These are phyloP conservation scores for Zoanthus gigantus DNA, from an alignment of 92 coral and sea anemone species.

Conservation along the genomic window DNA sequence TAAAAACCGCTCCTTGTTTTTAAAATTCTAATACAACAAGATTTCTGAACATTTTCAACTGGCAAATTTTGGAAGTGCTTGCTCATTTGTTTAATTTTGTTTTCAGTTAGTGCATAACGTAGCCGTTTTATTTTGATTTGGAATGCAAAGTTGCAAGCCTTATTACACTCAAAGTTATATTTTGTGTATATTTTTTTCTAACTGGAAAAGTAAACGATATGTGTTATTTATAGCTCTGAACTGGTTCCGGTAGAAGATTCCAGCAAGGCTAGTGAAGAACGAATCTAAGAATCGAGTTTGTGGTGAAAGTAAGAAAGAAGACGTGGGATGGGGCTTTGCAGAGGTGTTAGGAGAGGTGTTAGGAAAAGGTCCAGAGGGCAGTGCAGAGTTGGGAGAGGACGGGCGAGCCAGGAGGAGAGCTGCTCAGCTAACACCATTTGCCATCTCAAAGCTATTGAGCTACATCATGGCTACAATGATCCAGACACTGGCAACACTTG, in stretches of 20 bases:
- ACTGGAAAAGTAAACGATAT: not conserved
- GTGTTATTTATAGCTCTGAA: not conserved
- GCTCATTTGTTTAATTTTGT: not conserved
- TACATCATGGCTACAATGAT: constrained; percentile 14
- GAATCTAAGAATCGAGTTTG: not conserved
- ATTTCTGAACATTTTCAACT: not conserved
- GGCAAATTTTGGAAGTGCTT: not conserved
- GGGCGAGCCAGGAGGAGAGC: not conserved
- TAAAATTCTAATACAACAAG: not conserved
- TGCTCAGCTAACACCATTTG: constrained; percentile 2
- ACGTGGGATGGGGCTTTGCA: not conserved
- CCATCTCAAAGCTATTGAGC: not conserved
- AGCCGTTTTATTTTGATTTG: not conserved
- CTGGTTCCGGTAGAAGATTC: not conserved
- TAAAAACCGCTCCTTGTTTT: not conserved
- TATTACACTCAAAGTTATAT: not conserved
- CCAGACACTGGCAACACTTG: constrained; percentile 11
- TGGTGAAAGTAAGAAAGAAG: not conserved
- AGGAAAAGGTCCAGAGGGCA: constrained; percentile 17
- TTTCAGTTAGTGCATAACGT: not conserved
- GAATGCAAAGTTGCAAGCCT: not conserved
- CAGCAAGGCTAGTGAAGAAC: constrained; percentile 1
- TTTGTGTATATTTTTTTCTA: not conserved
- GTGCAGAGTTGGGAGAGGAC: constrained; percentile 7
- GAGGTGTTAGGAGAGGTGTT: constrained; percentile 4